Conservation (phyloP, 2,113 vertebrate genomes). For the Myiozetetes cayanensis region DNA sequence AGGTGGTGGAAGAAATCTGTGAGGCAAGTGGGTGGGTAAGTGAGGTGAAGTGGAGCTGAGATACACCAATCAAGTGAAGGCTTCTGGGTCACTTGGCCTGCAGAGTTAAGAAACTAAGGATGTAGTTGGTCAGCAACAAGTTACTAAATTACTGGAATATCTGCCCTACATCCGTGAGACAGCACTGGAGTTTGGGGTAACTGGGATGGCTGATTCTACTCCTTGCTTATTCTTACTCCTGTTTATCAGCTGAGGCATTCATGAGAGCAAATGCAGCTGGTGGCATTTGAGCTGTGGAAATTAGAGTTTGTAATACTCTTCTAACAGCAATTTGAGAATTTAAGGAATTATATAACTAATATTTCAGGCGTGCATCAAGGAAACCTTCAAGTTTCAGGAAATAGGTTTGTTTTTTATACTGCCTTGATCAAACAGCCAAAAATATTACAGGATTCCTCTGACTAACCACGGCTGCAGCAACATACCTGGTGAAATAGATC, state of each 20-base stretch:
- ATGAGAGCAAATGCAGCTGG: neutral
- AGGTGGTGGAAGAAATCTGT: neutral
- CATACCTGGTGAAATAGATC: neutral
- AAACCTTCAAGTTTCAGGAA: neutral
- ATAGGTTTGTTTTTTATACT: neutral
- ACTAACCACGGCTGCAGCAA: neutral
- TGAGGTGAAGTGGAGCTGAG: neutral
- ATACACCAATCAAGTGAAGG: neutral
- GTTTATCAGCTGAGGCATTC: neutral
- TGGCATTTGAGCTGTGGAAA: conserved; percentile 3
- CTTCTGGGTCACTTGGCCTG: neutral
- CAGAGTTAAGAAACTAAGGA: neutral
- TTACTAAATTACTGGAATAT: neutral
- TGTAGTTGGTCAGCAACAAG: neutral
- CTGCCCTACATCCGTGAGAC: neutral
- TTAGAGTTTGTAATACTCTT: neutral
- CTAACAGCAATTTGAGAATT: neutral
- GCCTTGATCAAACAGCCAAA: neutral
- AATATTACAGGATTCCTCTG: neutral
- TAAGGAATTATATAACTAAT: neutral
- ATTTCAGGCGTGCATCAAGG: neutral
- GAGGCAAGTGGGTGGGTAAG: neutral
- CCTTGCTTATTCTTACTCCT: neutral
- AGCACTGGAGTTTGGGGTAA: neutral
- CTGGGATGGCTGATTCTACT: neutral